Base-by-base conservation (phyloP, 2,113 vertebrate species). In the Oreochromis tanganicae region DNA sequence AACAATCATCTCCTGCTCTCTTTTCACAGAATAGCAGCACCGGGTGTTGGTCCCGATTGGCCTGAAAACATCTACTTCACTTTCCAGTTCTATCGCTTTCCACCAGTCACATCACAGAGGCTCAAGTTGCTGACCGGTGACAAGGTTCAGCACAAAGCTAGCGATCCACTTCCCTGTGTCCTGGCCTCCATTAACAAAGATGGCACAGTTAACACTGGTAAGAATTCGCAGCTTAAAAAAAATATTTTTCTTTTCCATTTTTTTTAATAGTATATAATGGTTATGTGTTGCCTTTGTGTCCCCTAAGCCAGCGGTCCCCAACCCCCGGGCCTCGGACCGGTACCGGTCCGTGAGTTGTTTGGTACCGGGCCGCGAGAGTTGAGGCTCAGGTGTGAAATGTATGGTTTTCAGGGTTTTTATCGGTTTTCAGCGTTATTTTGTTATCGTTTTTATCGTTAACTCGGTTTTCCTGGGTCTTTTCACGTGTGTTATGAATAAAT, bases 41-140 rank as follows among this genome's bases (percentile, higher is more conserved):
- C 93, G 0, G 46, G 88, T 1, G 5, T 41, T 2, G 90, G 91
- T 27, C 54, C 84, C 0, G 94, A 90, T 0, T 98, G 97, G 97
- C 98, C 97, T 0, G 85, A 83, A 57, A 97, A 95, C 3, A 63
- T 99, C 89, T 97, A 98, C 91, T 97, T 99, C 94, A 99, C 97
- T 82, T 98, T 99, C 96, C 98, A 99, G 96, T 97, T 99, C 88
- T 99, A 99, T 91, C 97, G 98, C 14, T 99, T 99, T 63, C 97
- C 97, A 0, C 97, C 97, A 0, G 93, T 96, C 63, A 97, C 96
- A 2, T 98, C 98, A 0, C 97, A 97, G 0, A 96, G 96, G 7
- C 96, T 99, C 82, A 96, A 95, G 90, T 96, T 99, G 36, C 92
- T 97, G 52, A 86, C 87, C 80, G 80, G 29, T 1, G 95, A 95